Conservation (phyloP, 1,140 invertebrate species). For the Drosophila kikkawai region DNA sequence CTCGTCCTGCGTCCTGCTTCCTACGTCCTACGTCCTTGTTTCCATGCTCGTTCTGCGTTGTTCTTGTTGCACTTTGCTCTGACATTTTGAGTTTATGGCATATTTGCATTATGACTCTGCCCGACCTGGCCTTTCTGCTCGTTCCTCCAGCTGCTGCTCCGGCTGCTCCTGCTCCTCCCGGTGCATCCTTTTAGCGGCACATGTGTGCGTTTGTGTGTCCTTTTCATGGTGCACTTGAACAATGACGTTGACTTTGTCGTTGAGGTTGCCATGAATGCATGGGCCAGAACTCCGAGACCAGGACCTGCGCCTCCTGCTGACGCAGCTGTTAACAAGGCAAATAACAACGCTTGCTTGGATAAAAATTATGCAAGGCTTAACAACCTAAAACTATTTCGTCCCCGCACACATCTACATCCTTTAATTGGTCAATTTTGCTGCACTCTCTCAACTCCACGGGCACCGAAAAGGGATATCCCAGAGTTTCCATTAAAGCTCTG, state of each 20-base stretch:
- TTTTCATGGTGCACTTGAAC: slow-evolving; percentile 60
- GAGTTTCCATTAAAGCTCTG: slow-evolving; percentile 14
- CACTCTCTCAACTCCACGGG: slow-evolving; percentile 12
- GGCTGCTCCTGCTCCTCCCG: background rate
- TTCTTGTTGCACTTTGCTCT: slow-evolving; percentile 70
- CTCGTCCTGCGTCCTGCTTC: slow-evolving; percentile 10
- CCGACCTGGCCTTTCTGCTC: slow-evolving; percentile 25
- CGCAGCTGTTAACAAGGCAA: slow-evolving; percentile 71
- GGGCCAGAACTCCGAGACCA: slow-evolving; percentile 18
- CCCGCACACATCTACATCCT: slow-evolving; percentile 1
- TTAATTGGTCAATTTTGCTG: slow-evolving; percentile 61
- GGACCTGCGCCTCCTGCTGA: slow-evolving; percentile 49
- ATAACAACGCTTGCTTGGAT: slow-evolving; percentile 61
- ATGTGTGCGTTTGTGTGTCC: slow-evolving; percentile 38
- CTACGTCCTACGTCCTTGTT: slow-evolving; percentile 12
- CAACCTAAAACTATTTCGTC: slow-evolving; percentile 55
- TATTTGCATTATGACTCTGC: slow-evolving; percentile 76
- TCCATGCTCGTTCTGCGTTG: slow-evolving; percentile 35
- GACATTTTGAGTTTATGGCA: slow-evolving; percentile 81
- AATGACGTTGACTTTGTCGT: slow-evolving; percentile 69
- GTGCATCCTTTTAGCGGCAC: slow-evolving; percentile 14
- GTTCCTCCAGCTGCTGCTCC: slow-evolving; percentile 3
- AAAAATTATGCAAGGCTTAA: slow-evolving; percentile 64
- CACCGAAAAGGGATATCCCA: slow-evolving; percentile 6
- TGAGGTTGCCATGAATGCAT: slow-evolving; percentile 59